Base-by-base conservation (phyloP, 2,113 vertebrate genomes). In the Pleuronectes platessa region DNA sequence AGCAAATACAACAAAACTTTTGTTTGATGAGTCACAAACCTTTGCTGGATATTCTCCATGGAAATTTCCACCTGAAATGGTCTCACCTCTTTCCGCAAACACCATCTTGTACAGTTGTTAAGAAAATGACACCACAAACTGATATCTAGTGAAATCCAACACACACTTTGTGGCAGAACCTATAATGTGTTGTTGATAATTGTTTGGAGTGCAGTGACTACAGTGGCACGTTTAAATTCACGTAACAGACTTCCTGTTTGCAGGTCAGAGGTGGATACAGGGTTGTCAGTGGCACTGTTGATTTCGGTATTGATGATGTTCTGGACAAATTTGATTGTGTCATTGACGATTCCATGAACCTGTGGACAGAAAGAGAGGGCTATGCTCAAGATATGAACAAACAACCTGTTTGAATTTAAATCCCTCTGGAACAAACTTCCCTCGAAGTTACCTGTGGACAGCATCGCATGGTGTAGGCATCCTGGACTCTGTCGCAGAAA, bases 211-310 rank as follows among this genome's bases (percentile, higher is more conserved):
- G 2, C 55, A 67, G 35, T 2, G 35, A 10, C 35, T 10, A 37
- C 35, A 10, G 35, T 10, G 9, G 9, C 35, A 37, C 9, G 35
- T 10, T 37, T 37, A 10, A 37, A 37, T 9, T 37, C 35, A 37
- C 31, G 31, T 31, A 31, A 31, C 35, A 37, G 35, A 37, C 9
- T 2, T 60, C 13, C 63, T 5, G 18, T 62, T 45, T 24, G 23
- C 45, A 51, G 21, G 31, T 31, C 6, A 31, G 17, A 23, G 10
- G 0, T 97, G 93, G 97, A 99, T 99, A 99, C 98, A 85, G 98
- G 98, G 76, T 99, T 99, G 87, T 99, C 98, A 0, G 98, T 99
- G 61, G 98, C 98, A 1, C 98, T 99, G 82, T 99, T 99, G 74
- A 99, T 96, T 94, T 99, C 98, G 12, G 96, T 98, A 0, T 90